Conservation (phyloP, 2,797 vertebrate genomes). For the Pantherophis alleghaniensis region DNA sequence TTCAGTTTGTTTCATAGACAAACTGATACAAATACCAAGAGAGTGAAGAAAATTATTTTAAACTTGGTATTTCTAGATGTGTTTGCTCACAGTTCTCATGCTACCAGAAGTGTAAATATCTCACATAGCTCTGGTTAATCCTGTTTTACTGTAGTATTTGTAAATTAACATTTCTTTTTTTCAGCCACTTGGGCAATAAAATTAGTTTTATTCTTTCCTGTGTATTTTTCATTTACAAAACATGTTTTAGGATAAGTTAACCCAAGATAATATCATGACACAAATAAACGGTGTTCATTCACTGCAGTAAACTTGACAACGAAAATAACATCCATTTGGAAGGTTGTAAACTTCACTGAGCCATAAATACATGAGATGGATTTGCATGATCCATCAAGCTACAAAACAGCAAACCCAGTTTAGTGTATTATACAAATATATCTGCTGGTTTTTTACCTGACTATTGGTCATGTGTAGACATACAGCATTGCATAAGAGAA, state of each 20-base stretch:
- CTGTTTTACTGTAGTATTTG: constrained; percentile 6
- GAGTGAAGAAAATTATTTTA: background rate
- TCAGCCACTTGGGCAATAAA: background rate
- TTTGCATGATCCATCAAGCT: background rate
- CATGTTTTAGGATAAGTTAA: background rate
- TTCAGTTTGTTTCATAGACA: background rate
- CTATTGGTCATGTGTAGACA: background rate
- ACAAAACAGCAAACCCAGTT: background rate
- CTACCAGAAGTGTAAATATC: background rate
- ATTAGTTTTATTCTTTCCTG: background rate
- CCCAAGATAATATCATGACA: background rate
- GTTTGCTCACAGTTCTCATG: background rate
- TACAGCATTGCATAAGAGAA: background rate
- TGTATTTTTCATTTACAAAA: constrained; percentile 6
- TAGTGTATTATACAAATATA: background rate
- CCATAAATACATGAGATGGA: background rate
- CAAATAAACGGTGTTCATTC: background rate
- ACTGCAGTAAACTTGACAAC: background rate
- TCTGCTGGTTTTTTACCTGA: background rate
- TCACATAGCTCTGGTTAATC: background rate
- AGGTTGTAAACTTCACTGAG: background rate
- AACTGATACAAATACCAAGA: background rate
- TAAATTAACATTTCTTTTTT: constrained; percentile 4
- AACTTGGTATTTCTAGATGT: background rate
- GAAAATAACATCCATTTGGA: background rate